Conservation (phyloP, 2,113 vertebrate genomes). For the Siniperca knerii region DNA sequence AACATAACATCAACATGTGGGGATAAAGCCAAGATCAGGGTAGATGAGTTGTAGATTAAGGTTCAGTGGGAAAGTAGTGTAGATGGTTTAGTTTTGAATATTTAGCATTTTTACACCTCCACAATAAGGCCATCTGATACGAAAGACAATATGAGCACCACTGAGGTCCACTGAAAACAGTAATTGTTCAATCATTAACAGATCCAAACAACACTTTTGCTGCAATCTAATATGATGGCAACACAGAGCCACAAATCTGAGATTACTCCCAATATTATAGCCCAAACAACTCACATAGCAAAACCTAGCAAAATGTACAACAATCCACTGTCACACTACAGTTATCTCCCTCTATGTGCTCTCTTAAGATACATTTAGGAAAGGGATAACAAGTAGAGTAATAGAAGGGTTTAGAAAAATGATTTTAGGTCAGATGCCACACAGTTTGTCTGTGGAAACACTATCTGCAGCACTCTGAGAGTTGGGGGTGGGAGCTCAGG, state of each 20-base stretch:
- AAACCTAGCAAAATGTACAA: neutral
- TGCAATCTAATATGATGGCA: neutral
- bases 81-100: conserved; percentile 57
- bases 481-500: neutral
- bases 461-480: conserved; percentile 12
- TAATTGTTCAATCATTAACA: neutral
- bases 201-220: neutral
- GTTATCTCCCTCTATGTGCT: neutral
- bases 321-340: neutral
- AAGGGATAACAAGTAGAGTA: neutral
- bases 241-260: conserved; percentile 3
- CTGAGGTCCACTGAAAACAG: neutral
- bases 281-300: neutral
- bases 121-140: neutral
- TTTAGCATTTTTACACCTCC: neutral
- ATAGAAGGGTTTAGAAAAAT: neutral
- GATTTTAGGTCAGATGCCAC: neutral
- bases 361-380: neutral
- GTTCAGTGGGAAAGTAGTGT: conserved; percentile 32
- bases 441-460: conserved; percentile 2
- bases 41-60: conserved; percentile 41
- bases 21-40: conserved; percentile 3
- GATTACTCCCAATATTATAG: neutral
- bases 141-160: neutral
- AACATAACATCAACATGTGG: conserved; percentile 33